These are phyloP conservation scores for Hyposmocoma kahamanoa DNA, from an alignment of 1,140 invertebrate genomes.

Conservation along the genomic window DNA sequence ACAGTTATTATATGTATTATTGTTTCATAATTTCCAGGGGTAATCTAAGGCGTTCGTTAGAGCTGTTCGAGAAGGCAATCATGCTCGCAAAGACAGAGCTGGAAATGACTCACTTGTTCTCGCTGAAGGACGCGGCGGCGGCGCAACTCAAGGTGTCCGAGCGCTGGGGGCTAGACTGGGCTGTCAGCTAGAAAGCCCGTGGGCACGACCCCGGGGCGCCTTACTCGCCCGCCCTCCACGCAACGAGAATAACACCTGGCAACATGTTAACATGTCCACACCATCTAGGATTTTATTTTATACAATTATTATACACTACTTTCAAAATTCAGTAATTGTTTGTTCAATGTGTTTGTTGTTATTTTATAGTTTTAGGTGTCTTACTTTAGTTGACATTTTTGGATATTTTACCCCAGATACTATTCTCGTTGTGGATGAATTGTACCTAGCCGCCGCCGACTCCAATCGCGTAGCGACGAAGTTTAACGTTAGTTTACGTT, in stretches of 20 bases:
- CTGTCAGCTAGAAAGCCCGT: constrained; percentile 51
- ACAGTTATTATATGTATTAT: neutral
- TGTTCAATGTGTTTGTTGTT: neutral
- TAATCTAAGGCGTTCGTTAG: constrained; percentile 86
- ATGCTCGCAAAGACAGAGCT: constrained; percentile 86
- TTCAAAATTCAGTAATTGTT: neutral
- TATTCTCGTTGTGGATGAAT: constrained; percentile 23
- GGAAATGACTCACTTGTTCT: constrained; percentile 92
- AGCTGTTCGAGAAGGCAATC: constrained; percentile 93
- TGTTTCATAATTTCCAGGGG: constrained; percentile 77
- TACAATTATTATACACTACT: neutral
- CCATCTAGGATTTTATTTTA: constrained; percentile 5
- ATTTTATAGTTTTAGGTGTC: neutral
- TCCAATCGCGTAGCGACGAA: constrained; percentile 9
- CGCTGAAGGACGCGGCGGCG: constrained; percentile 88
- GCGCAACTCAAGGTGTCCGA: constrained; percentile 88
- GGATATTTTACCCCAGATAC: constrained; percentile 9
- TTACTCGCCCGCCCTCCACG: constrained; percentile 12
- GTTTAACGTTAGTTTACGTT: neutral
- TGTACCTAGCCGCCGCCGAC: constrained; percentile 21
- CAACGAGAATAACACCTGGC: constrained; percentile 43
- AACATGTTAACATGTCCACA: constrained; percentile 9
- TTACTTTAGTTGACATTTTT: neutral
- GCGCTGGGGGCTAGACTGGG: constrained; percentile 80
- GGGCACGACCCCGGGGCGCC: neutral